These are phyloP conservation scores for Zoanthus sociatus DNA, from an alignment of 92 coral and sea anemone species.

Conservation along the genomic window DNA sequence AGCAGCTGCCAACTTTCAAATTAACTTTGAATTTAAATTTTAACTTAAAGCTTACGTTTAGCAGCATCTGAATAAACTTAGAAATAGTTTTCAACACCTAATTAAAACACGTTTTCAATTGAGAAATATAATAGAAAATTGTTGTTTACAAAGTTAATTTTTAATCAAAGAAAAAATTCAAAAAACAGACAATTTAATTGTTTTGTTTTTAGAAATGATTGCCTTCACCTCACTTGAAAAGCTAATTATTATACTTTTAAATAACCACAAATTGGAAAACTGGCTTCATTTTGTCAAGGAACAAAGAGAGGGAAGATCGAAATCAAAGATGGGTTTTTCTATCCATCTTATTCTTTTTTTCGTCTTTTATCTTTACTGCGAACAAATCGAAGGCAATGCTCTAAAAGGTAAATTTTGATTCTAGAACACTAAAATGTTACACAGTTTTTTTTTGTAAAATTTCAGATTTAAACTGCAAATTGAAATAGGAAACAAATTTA, in stretches of 20 bases:
- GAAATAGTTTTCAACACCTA: too few relatives aligned
- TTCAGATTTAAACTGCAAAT: background rate
- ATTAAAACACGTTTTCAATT: background rate
- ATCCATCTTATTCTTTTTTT: background rate
- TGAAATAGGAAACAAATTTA: background rate
- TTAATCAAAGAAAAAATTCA: background rate
- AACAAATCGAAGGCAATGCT: constrained; percentile 3
- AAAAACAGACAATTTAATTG: background rate
- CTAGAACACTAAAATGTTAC: background rate
- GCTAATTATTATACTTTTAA: background rate
- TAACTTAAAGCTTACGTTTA: background rate
- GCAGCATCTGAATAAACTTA: constrained; percentile 12
- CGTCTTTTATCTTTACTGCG: background rate
- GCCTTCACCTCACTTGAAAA: background rate
- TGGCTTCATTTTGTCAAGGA: background rate
- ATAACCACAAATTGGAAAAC: background rate
- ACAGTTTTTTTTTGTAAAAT: background rate
- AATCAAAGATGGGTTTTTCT: background rate
- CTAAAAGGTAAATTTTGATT: background rate
- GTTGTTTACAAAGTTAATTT: background rate
- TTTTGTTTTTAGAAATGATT: background rate
- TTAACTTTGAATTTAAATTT: background rate
- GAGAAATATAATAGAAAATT: background rate
- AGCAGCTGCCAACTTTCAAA: too few relatives aligned
- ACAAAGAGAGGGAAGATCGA: background rate